phyloP scores from a whole-genome alignment of 2,797 vertebrate species.

The Hemitrygon akajei region DNA sequence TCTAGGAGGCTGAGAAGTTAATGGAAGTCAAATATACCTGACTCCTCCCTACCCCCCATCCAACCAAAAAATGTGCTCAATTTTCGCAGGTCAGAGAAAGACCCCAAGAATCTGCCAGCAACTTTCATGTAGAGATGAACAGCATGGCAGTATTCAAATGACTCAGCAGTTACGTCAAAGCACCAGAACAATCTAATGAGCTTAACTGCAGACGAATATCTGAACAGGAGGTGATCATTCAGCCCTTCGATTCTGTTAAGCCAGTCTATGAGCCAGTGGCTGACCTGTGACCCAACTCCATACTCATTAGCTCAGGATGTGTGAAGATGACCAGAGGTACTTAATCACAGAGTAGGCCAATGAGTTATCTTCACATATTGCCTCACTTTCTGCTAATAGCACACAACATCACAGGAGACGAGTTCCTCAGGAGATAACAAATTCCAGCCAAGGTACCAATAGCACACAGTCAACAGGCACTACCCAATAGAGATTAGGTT shows the following conservation, averaged over 20 bases:
- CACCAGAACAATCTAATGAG: background rate
- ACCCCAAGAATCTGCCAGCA: background rate
- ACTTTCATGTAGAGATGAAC: background rate
- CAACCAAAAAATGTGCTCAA: background rate
- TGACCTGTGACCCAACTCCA: background rate
- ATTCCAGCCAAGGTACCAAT: background rate
- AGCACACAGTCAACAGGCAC: background rate
- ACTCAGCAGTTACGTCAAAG: background rate
- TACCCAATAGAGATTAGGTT: background rate
- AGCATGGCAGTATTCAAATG: too few species aligned
- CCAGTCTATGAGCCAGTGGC: background rate
- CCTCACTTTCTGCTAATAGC: background rate
- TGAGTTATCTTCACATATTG: background rate
- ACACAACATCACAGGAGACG: background rate
- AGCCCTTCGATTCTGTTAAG: background rate
- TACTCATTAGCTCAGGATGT: background rate
- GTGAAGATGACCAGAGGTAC: background rate
- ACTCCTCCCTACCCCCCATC: background rate
- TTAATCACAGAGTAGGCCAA: background rate
- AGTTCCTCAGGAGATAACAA: background rate
- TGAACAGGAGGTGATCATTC: background rate
- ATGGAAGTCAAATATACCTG: too few species aligned
- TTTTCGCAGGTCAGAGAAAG: background rate
- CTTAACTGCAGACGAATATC: background rate
- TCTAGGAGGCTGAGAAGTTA: too few species aligned